Conservation (phyloP, 2,113 vertebrate species). For the Formicarius rufipectus region DNA sequence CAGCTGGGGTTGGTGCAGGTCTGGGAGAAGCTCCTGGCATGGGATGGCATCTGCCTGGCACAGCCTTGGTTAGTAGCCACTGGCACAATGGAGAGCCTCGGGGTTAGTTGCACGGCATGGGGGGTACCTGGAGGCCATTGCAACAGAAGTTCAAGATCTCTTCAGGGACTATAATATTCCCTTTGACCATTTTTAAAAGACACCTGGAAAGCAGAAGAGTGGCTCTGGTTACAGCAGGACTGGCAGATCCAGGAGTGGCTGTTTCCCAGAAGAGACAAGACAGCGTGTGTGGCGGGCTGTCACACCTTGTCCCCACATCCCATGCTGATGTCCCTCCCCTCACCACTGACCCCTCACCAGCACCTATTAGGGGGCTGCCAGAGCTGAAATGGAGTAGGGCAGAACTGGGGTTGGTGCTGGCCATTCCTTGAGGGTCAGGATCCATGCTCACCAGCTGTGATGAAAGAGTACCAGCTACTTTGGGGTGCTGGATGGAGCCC, state of each 20-base stretch:
- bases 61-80: background rate
- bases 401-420: background rate
- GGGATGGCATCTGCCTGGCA: background rate
- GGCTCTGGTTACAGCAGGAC: background rate
- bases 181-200: conserved; percentile 55
- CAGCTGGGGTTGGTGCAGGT: rapidly evolving
- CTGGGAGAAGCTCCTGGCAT: background rate
- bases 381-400: rapidly evolving
- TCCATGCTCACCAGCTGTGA: rapidly evolving
- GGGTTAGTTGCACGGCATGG: background rate
- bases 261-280: rapidly evolving
- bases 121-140: conserved; percentile 45
- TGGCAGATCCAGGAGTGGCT: rapidly evolving
- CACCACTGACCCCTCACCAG: rapidly evolving
- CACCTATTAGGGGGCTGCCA: background rate
- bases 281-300: rapidly evolving
- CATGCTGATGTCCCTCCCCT: background rate
- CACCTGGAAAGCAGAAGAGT: conserved; percentile 43
- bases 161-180: conserved; percentile 17
- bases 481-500: background rate
- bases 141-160: conserved; percentile 51
- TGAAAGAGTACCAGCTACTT: background rate
- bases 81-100: background rate
- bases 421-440: background rate
- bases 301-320: background rate